phyloP scores from a whole-genome alignment of 2,888 invertebrate species.

The Thecocarcelia acutangulata region DNA sequence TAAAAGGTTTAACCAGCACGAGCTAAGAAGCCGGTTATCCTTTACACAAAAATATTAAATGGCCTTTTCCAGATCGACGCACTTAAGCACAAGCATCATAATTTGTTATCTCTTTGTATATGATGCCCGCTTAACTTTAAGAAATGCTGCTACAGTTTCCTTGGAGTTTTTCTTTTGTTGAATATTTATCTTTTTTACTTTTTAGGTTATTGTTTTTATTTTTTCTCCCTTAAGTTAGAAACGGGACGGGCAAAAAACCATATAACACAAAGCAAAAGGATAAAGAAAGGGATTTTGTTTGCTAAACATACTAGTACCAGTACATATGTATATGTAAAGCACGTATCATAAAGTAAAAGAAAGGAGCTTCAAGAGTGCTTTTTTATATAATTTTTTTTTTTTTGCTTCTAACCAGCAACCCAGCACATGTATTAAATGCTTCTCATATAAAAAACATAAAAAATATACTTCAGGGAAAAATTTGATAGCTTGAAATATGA shows the following conservation, averaged over 20 bases:
- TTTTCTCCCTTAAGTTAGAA: background rate
- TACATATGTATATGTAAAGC: constrained; percentile 38
- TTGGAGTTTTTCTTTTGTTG: background rate
- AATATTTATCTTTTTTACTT: background rate
- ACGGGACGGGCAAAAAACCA: background rate
- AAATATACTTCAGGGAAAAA: constrained; percentile 11
- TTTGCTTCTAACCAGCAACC: constrained; percentile 3
- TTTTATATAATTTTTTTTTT: background rate
- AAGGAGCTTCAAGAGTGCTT: background rate
- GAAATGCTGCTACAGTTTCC: background rate
- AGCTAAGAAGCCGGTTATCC: background rate
- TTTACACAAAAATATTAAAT: background rate
- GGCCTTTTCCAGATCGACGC: background rate
- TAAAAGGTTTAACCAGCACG: constrained; percentile 12
- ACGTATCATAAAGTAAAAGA: constrained; percentile 37
- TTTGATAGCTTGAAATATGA: constrained; percentile 22
- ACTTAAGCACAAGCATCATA: constrained; percentile 29
- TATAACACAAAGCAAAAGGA: constrained; percentile 15
- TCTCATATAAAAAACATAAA: constrained; percentile 8
- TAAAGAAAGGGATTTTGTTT: constrained; percentile 12
- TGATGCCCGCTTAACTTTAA: constrained; percentile 23
- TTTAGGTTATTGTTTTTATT: constrained; percentile 29
- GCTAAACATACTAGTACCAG: background rate
- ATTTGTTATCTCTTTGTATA: constrained; percentile 4
- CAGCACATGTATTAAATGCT: background rate